Conservation (phyloP, 2,888 invertebrate species). For the Dorcus parallelipipedus region DNA sequence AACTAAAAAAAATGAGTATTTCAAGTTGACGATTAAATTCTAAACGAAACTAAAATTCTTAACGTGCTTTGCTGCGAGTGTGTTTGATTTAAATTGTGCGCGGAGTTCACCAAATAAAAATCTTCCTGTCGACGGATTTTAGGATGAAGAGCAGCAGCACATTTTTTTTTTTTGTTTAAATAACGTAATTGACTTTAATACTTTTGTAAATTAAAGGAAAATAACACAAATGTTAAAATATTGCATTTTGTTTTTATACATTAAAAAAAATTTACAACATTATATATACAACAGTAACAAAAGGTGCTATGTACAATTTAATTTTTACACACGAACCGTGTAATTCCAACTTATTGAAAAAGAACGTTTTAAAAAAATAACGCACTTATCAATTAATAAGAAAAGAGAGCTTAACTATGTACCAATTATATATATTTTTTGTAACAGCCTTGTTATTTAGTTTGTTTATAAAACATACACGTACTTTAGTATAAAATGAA, state of each 20-base stretch:
- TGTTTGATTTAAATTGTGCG: no score
- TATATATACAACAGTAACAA: conserved; percentile 20
- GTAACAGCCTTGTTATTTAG: conserved; percentile 42
- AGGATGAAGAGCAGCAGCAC: no score
- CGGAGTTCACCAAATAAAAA: no score
- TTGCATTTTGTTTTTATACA: conserved; percentile 1
- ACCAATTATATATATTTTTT: conserved; percentile 27
- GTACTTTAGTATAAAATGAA: conserved; percentile 11
- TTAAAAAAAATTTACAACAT: conserved; percentile 16
- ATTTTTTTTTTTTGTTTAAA: no score
- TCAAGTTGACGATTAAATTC: no score
- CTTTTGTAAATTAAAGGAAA: no score
- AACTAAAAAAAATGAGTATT: no score
- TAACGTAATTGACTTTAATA: no score
- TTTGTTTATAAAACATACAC: conserved; percentile 41
- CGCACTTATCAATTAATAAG: conserved; percentile 7
- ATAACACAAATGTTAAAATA: no score
- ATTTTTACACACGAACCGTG: conserved; percentile 31
- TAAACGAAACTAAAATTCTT: no score
- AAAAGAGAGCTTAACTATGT: conserved; percentile 20
- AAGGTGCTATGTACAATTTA: conserved; percentile 31
- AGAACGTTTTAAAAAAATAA: conserved; percentile 14
- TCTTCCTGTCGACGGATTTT: no score
- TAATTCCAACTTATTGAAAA: conserved; percentile 20
- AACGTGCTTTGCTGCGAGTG: no score